phyloP scores from a whole-genome alignment of 2,113 vertebrate genomes.

The Poecile atricapillus region DNA sequence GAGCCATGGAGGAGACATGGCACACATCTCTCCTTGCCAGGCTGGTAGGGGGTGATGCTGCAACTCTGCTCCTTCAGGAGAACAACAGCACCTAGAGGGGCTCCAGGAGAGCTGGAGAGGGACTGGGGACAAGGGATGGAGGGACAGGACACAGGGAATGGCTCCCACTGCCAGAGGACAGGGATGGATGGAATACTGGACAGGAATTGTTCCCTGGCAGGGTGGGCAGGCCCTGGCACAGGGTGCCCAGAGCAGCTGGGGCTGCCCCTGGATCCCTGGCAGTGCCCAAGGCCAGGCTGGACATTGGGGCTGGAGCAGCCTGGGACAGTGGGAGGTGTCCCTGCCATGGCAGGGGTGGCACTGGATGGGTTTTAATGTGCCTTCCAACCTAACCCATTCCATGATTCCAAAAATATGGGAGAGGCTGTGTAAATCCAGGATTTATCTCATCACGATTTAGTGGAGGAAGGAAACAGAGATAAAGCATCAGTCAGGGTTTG shows the following conservation, averaged over 20 bases:
- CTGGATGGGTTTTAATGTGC: fast-evolving
- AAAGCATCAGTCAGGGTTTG: neutral
- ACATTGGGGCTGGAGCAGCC: neutral
- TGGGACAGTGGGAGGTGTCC: neutral
- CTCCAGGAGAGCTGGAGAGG: neutral
- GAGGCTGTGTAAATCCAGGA: neutral
- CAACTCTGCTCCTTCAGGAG: neutral
- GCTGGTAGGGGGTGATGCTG: neutral
- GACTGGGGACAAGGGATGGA: neutral
- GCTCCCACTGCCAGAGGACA: neutral
- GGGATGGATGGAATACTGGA: neutral
- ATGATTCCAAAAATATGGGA: neutral
- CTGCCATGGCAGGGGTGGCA: neutral
- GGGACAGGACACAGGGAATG: neutral
- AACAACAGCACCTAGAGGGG: neutral
- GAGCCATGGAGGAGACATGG: neutral
- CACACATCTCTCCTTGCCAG: neutral
- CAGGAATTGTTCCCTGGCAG: neutral
- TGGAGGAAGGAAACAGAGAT: neutral
- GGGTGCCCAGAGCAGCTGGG: neutral
- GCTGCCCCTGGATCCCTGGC: neutral
- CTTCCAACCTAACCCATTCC: neutral
- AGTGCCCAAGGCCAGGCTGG: neutral
- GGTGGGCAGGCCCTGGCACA: neutral
- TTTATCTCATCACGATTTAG: neutral